Base-by-base conservation (phyloP, 2,113 vertebrate genomes). In the Ursus arctos region DNA sequence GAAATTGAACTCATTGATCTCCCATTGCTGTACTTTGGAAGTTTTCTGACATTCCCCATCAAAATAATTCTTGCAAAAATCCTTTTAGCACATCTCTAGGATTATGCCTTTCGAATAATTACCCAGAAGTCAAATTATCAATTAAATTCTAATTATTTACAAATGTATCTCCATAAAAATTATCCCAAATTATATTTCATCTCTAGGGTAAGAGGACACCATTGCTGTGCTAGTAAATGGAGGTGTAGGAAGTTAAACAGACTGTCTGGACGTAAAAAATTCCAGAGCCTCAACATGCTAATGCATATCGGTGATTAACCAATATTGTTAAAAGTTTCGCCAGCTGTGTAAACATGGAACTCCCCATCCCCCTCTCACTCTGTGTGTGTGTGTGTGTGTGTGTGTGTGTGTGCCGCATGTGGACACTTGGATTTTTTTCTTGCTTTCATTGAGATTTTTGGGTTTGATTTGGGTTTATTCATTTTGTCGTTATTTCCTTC, bases 381-480 rank as follows among this genome's bases (percentile, higher is more conserved):
- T 3, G 40, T 55, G 7, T 49, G 3, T n/a, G 43, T 21, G 7
- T 49, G 59, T 21, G 7, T 57, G 51, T 11, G 36, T 18, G 4
- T 31, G 49, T 69, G 13, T 72, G 16, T 36, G 31, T 28, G 22
- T 15, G 18, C 22, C 65, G 43, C 8, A 14, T 31, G 12, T 6
- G 4, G 72, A 76, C 55, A 31, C 36, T 88, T 77, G 51, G 22
- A 53, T 84, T 86, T 74, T 22, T 90, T 28, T 86, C 49, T 85
- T 61, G 59, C 11, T 91, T 97, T 83, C 40, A 10, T 22, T 88
- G 87, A 74, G 33, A 18, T 43, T 84, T 89, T 80, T 83, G 49
- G 87, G 33, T 21, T 91, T 28, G 49, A 72, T 79, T 47, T 61
- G 43, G 33, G 63, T 47, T 81, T 49, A 79, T 59, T 82, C 22